Evolutionary conservation across 2,888 invertebrate genomes (phyloP).

Genomic region (Gymnocheta viridis): DNA sequence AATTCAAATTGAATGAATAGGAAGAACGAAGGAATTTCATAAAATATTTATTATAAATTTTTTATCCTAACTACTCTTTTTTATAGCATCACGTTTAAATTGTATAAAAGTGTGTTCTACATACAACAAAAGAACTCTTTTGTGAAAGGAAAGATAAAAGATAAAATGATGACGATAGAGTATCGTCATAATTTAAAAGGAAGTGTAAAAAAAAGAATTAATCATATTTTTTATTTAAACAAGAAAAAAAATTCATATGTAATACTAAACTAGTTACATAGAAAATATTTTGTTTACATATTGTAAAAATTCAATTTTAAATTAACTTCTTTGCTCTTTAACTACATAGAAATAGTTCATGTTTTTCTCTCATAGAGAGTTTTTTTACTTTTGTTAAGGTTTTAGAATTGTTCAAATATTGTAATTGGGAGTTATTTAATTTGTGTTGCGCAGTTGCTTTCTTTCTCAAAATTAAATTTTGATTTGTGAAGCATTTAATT

Average conservation of each 20-base stretch:
- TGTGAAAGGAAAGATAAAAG: slow-evolving; percentile 32
- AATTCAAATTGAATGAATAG: slow-evolving; percentile 14
- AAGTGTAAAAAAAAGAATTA: slow-evolving; percentile 22
- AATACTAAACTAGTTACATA: slow-evolving; percentile 54
- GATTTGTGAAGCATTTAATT: too few relatives aligned
- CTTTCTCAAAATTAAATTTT: too few relatives aligned
- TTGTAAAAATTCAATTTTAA: not conserved
- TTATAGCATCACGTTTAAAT: slow-evolving; percentile 40
- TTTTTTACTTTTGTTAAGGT: too few relatives aligned
- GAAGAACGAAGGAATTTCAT: slow-evolving; percentile 34
- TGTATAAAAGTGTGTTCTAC: not conserved
- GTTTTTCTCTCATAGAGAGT: too few relatives aligned
- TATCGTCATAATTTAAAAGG: slow-evolving; percentile 38
- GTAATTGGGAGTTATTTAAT: too few relatives aligned
- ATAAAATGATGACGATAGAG: slow-evolving; percentile 37
- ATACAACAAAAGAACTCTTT: slow-evolving; percentile 39
- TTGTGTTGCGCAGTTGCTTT: too few relatives aligned
- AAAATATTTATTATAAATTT: slow-evolving; percentile 35
- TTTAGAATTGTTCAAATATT: too few relatives aligned
- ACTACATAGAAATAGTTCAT: too few relatives aligned
- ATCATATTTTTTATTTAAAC: not conserved
- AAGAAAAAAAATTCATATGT: not conserved
- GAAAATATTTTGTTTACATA: not conserved
- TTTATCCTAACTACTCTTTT: slow-evolving; percentile 9
- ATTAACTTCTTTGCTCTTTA: not conserved